Evolutionary conservation across 2,797 vertebrate genomes (phyloP).

Genomic region (Tangara arthus): DNA sequence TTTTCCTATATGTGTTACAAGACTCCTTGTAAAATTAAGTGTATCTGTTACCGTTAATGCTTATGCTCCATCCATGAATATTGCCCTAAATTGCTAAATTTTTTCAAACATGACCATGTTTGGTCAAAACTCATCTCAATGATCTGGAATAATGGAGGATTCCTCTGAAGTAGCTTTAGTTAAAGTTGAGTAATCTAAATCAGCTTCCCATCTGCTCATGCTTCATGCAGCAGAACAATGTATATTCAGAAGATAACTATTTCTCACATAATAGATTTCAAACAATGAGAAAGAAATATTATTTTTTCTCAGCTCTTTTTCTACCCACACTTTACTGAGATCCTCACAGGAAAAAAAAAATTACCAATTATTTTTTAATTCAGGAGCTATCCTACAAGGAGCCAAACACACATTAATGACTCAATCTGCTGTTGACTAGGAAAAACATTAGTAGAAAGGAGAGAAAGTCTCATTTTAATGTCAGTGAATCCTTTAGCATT

Average conservation of each 20-base stretch:
- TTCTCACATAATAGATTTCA: not conserved
- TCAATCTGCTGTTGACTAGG: not conserved
- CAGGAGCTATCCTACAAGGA: not conserved
- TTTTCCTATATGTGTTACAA: not conserved
- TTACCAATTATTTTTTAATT: not conserved
- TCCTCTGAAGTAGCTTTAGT: not conserved
- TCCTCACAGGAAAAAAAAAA: not conserved
- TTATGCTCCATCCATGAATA: not conserved
- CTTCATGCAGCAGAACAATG: not conserved
- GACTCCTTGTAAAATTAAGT: fast-evolving
- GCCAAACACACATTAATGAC: not conserved
- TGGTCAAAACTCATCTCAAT: not conserved
- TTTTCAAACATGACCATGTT: not conserved
- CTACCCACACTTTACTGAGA: not conserved
- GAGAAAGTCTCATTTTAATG: not conserved
- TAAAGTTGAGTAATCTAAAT: not conserved
- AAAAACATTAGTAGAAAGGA: not conserved
- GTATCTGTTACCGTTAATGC: not conserved
- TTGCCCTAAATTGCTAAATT: not conserved
- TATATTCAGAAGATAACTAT: not conserved
- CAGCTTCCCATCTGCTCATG: not conserved
- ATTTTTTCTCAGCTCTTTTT: not conserved
- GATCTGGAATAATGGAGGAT: not conserved
- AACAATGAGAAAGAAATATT: not conserved
- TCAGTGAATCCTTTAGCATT: not conserved